Base-by-base conservation (phyloP, 2,113 vertebrate genomes). In the Cyphomyrus plagiostoma region DNA sequence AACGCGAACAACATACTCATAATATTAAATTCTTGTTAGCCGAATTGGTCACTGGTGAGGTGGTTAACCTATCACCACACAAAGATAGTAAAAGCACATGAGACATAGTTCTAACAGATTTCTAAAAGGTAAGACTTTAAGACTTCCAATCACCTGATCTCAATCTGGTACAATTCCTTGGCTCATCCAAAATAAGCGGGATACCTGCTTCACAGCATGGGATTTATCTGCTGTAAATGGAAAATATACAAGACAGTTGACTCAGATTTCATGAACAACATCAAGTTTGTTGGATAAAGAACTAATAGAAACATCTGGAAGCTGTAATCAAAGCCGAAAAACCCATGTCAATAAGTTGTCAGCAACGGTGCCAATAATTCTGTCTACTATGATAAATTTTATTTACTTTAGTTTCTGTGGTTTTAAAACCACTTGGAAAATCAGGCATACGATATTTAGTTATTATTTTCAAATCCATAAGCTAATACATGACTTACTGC, bases 301-400 rank as follows among this genome's bases (percentile, higher is more conserved):
- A 56, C n/a, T 89, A 86, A 58, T 53, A 88, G 39, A 89, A 89
- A 89, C 92, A 93, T 92, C 89, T 94, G 92, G 91, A 93, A 91
- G 88, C 89, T 90, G 85, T 89, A 91, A 91, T 89, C 90, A 91
- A 92, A 91, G 91, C 42, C 77, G 30, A 85, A 89, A 88, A 86
- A 86, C 66, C 90, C 90, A 91, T 62, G 90, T 90, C 42, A 53
- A n/a, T 89, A 83, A 89, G 53, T 56, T 89, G 88, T 84, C 88
- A 56, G 21, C 50, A 10, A 56, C 23, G 88, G 30, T 89, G 74
- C 74, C 88, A 89, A 56, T 35, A 58, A 84, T 62, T 53, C 89
- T 42, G 56, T 62, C 89, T 84, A 7, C 35, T 48, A 66, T 85
- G 56, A 39, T 88, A 62, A 26, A 88, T 89, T 89, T 50, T 74